These are phyloP conservation scores for Andrena flavipes DNA, from an alignment of 2,888 invertebrate species.

Conservation along the genomic window DNA sequence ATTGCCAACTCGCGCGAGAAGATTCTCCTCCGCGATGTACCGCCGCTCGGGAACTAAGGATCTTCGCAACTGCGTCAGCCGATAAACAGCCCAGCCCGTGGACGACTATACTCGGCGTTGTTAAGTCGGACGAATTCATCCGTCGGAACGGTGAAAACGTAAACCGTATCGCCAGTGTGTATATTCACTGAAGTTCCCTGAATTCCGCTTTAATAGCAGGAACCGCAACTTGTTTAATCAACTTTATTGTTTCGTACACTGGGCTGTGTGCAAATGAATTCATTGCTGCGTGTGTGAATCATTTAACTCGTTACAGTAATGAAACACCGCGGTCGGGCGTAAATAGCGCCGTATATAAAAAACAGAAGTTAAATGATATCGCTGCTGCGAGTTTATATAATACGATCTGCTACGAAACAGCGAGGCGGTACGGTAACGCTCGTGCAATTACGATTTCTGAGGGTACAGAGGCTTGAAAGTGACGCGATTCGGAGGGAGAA, in stretches of 20 bases:
- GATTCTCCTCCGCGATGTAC: too few species aligned
- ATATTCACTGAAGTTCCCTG: conserved; percentile 11
- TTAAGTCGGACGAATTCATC: background rate
- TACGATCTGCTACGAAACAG: background rate
- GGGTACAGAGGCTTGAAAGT: background rate
- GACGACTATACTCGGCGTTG: background rate
- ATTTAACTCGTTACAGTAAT: conserved; percentile 10
- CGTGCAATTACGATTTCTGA: background rate
- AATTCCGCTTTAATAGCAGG: conserved; percentile 9
- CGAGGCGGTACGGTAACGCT: background rate
- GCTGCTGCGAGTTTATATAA: conserved; percentile 14
- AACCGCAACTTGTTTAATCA: conserved; percentile 20
- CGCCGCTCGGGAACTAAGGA: too few species aligned
- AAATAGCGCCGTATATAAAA: conserved; percentile 14
- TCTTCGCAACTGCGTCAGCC: too few species aligned
- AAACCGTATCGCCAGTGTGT: background rate
- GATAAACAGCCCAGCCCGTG: background rate
- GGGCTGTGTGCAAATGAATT: conserved; percentile 15
- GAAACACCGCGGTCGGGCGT: background rate
- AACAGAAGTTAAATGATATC: conserved; percentile 12
- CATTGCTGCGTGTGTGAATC: conserved; percentile 17
- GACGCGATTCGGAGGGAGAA: background rate
- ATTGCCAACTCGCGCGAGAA: too few species aligned
- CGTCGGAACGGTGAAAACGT: background rate
- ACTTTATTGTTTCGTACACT: conserved; percentile 3